Percentiles rank a stretch among this genome's conserved stretches.
Conservation (phyloP, 37 sponge, comb jelly and placozoan genomes). For the Bolinopsis microptera region DNA sequence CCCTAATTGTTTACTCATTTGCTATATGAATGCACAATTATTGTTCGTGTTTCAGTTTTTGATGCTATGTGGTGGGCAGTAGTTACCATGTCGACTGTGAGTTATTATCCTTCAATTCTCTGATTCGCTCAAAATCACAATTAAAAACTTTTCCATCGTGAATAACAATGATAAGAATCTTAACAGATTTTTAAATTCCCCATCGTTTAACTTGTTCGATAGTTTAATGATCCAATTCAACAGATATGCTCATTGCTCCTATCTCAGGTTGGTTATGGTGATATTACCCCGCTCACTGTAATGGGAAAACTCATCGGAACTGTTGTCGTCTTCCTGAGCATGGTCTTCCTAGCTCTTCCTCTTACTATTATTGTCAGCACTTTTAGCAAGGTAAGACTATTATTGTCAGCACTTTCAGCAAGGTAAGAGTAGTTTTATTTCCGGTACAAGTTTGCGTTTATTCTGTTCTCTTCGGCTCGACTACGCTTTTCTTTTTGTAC, state of each 20-base stretch:
- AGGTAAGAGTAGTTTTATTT: not conserved
- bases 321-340: conserved; percentile 10
- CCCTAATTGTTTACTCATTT: too few relatives aligned
- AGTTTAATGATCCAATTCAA: too few relatives aligned
- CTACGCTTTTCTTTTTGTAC: too few relatives aligned
- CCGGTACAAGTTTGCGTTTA: not conserved
- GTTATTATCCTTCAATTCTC: too few relatives aligned
- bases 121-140: too few relatives aligned
- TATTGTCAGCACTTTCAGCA: not conserved
- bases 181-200: too few relatives aligned
- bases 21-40: too few relatives aligned
- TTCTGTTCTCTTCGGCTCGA: too few relatives aligned
- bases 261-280: conserved; percentile 39
- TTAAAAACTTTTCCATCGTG: too few relatives aligned
- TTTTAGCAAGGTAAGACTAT: conserved; percentile 15
- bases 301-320: conserved; percentile 45
- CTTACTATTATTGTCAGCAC: conserved; percentile 51
- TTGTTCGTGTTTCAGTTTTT: conserved; percentile 9
- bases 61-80: conserved; percentile 62
- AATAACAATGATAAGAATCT: too few relatives aligned
- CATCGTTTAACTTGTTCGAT: too few relatives aligned
- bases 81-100: conserved; percentile 39
- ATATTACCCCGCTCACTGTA: not conserved
- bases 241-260: too few relatives aligned
- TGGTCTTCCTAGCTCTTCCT: conserved; percentile 42